Base-by-base conservation (phyloP, 1,140 invertebrate genomes). In the Chrysoperla carnea region DNA sequence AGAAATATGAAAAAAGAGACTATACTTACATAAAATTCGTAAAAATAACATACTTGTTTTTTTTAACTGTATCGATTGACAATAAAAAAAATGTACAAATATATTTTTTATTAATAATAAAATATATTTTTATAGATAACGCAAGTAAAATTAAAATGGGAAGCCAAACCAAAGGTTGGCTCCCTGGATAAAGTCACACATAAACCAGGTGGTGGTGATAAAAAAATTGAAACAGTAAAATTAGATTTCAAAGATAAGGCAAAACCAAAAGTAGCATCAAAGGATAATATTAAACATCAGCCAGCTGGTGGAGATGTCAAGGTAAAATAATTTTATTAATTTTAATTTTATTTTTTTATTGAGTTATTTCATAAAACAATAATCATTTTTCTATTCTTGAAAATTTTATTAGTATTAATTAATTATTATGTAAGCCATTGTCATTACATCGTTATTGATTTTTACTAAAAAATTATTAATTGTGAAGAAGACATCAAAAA, bases 181-280 rank as follows among this genome's bases (percentile, higher is more conserved):
- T 94, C 90, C 1, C 62, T 95, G 48, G 85, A 92, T n/a, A 95
- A 97, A 58, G 72, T 85, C n/a, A 73, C 77, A 5, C 82, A 96
- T 62, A 90, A 84, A 56, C 86, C 91, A 1, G 87, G 87, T 29
- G 91, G 90, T 27, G 90, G 89, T 23, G 84, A 87, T 50, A 88
- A 89, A 60, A 93, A 92, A 67, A 89, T 94, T 37, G 84, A 89
- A 61, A 76, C 76, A 1, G 73, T 89, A 6, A 92, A 91, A 60
- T 64, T 92, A 45, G 84, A 89, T 51, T 94, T 93, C 64, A 89
- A 89, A 55, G 81, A 88, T 37, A 88, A 86, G 60, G 87, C 86
- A 8, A 86, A 87, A 58, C 72, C 85, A n/a, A 90, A 88, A 70
- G 78, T 93, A 44, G 87, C 86, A 36, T 95, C 90, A 14, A 83